These are phyloP conservation scores for Psephotus haematonotus DNA, from an alignment of 2,113 vertebrate genomes.

Conservation along the genomic window DNA sequence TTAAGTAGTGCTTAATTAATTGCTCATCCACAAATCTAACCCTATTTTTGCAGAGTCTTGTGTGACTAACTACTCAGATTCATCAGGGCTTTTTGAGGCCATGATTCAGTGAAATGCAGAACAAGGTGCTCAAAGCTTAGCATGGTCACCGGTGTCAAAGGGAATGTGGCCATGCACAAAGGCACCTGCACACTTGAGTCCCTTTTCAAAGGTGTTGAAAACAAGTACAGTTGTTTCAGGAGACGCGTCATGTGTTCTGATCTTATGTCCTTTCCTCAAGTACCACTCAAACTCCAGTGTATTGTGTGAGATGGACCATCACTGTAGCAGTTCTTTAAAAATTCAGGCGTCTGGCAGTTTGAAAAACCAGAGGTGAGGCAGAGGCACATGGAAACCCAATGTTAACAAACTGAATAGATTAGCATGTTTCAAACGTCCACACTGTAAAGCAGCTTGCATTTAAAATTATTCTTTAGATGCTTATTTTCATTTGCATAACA, in stretches of 20 bases:
- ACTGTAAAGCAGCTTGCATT: background rate
- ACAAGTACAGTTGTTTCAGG: background rate
- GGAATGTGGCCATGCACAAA: rapidly evolving
- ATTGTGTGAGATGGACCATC: background rate
- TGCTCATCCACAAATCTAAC: background rate
- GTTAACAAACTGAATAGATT: background rate
- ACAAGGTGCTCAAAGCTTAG: rapidly evolving
- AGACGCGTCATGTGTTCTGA: too few species aligned
- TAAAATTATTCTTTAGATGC: background rate
- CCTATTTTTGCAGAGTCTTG: rapidly evolving
- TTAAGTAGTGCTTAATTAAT: background rate
- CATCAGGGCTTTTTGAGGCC: rapidly evolving
- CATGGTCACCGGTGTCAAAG: rapidly evolving
- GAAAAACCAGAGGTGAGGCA: background rate
- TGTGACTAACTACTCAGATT: background rate
- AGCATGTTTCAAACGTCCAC: rapidly evolving
- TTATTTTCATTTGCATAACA: background rate
- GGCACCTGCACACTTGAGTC: too few species aligned
- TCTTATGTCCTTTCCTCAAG: background rate
- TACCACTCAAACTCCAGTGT: background rate
- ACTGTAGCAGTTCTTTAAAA: background rate
- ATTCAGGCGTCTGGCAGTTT: rapidly evolving
- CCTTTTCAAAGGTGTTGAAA: background rate
- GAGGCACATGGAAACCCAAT: background rate
- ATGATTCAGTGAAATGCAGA: background rate